Evolutionary conservation across 2,888 invertebrate genomes (phyloP).

Genomic region (Caenorhabditis sp.): DNA sequence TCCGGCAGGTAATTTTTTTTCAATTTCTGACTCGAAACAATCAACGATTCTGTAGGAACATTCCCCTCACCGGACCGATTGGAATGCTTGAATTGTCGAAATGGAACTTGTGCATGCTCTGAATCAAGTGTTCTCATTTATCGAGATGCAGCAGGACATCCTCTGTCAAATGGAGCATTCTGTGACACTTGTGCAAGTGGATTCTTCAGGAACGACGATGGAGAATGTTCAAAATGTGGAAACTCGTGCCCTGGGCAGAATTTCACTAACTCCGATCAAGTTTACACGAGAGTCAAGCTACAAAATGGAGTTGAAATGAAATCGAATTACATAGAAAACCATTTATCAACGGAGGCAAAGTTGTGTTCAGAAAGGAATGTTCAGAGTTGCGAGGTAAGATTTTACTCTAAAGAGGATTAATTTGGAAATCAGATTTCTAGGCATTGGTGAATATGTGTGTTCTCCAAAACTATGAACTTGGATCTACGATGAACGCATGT

Average conservation of each 20-base stretch:
- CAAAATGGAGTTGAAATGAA: constrained; percentile 58
- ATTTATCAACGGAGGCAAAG: constrained; percentile 13
- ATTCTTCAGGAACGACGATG: constrained; percentile 26
- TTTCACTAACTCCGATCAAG: constrained; percentile 41
- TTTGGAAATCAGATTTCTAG: background rate
- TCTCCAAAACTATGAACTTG: constrained; percentile 84
- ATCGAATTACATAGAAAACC: constrained; percentile 48
- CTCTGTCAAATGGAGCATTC: constrained; percentile 31
- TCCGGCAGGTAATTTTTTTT: constrained; percentile 35
- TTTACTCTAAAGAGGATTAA: background rate
- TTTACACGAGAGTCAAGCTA: constrained; percentile 37
- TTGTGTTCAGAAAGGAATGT: constrained; percentile 43
- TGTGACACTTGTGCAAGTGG: constrained; percentile 48
- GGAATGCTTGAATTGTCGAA: constrained; percentile 51
- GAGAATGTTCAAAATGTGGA: constrained; percentile 31
- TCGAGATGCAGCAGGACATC: constrained; percentile 32
- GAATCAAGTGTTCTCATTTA: constrained; percentile 20
- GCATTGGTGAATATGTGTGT: constrained; percentile 87
- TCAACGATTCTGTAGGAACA: background rate
- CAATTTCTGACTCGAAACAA: too few species aligned
- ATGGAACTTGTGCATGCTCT: constrained; percentile 53
- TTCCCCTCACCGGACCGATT: constrained; percentile 36
- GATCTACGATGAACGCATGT: constrained; percentile 68
- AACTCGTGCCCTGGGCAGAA: constrained; percentile 48
- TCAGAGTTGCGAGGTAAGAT: constrained; percentile 47